Evolutionary conservation across 1,140 invertebrate genomes (phyloP).

Genomic region (Brachionus rotundiformis): DNA sequence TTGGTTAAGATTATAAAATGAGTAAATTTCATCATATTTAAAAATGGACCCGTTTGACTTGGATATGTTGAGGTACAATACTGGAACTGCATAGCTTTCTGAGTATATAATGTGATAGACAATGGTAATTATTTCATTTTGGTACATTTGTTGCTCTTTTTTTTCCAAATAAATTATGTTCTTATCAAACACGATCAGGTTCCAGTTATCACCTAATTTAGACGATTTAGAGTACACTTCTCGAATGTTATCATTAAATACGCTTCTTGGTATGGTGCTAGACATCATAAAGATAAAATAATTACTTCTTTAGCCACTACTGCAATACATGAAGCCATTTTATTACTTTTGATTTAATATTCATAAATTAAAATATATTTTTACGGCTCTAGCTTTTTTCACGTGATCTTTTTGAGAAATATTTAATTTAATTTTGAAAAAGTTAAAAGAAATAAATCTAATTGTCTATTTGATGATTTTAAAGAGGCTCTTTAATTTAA

Average conservation of each 20-base stretch:
- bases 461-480: too few relatives aligned
- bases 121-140: constrained; percentile 37
- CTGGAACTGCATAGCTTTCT: constrained; percentile 67
- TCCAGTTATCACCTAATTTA: constrained; percentile 22
- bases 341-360: constrained; percentile 13
- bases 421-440: constrained; percentile 6
- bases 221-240: constrained; percentile 33
- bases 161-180: constrained; percentile 39
- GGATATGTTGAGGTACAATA: constrained; percentile 68
- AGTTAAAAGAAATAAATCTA: too few relatives aligned
- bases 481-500: too few relatives aligned
- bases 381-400: background rate
- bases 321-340: constrained; percentile 49
- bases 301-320: constrained; percentile 52
- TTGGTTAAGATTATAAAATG: constrained; percentile 58
- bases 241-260: constrained; percentile 23
- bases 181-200: background rate
- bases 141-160: background rate
- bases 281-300: constrained; percentile 8
- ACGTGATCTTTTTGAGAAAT: background rate
- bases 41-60: constrained; percentile 57
- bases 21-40: constrained; percentile 57
- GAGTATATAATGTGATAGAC: constrained; percentile 67
- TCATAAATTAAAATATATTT: background rate
- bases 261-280: background rate